These are phyloP conservation scores for Deilephila porcellus DNA, from an alignment of 2,888 invertebrate species.

Conservation along the genomic window DNA sequence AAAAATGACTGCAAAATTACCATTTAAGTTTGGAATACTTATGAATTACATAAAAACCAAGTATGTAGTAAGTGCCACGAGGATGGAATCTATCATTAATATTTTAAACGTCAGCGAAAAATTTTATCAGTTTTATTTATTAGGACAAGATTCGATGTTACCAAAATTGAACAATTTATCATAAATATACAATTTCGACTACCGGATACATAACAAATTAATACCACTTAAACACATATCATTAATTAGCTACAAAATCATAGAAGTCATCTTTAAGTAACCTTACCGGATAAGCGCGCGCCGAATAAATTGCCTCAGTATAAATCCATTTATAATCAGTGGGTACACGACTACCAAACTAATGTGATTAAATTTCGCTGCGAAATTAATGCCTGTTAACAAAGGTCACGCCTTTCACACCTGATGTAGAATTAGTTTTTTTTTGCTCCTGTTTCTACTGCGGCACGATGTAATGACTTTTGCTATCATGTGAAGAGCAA, in stretches of 20 bases:
- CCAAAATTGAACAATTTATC: neutral
- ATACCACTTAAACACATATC: slow-evolving; percentile 36
- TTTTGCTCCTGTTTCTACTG: slow-evolving; percentile 18
- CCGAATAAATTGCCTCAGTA: slow-evolving; percentile 51
- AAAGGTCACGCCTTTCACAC: slow-evolving; percentile 66
- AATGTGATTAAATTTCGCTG: slow-evolving; percentile 54
- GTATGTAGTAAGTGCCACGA: no score
- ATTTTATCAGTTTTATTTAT: no score
- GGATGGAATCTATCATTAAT: no score
- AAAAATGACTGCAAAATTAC: no score
- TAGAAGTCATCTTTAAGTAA: slow-evolving; percentile 43
- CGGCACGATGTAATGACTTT: neutral
- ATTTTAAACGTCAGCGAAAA: no score
- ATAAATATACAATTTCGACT: neutral
- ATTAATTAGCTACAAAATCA: slow-evolving; percentile 50
- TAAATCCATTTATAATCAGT: slow-evolving; percentile 41
- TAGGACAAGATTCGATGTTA: no score
- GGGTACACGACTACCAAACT: slow-evolving; percentile 44
- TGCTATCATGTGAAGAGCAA: neutral
- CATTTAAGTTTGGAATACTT: no score
- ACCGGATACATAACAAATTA: slow-evolving; percentile 16
- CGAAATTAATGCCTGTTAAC: slow-evolving; percentile 53
- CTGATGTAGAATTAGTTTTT: slow-evolving; percentile 52
- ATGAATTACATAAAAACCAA: no score
- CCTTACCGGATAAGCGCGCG: slow-evolving; percentile 45